Base-by-base conservation (phyloP, 1,140 invertebrate species). In the Cyphomyrmex costatus region DNA sequence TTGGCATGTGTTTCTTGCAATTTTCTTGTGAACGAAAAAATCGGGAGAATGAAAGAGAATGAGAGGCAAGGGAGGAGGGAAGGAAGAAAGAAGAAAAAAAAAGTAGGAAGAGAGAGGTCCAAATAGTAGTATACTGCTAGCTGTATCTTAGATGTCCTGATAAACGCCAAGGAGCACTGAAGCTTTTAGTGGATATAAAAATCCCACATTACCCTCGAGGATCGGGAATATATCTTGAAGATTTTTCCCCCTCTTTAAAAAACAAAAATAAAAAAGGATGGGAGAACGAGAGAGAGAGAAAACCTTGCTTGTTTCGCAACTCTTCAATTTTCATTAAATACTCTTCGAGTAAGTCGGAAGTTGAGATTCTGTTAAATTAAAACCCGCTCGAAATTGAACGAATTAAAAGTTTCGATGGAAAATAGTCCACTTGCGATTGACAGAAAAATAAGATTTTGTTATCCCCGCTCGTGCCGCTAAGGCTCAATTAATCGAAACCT, bases 401-500 rank as follows among this genome's bases (percentile, higher is more conserved):
- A 78, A 33, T 65, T 78, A 42, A 46, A 77, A 77, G 21, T 61
- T 63, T 24, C 12, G 58, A 63, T 63, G 19, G 49, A 36, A 24
- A 51, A 70, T 5, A 46, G 30, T 70, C 16, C 36, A 19, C 58
- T 24, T 61, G 19, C 12, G 5, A 61, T 70, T 21, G 66, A 80
- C 30, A 12, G 65, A 46, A 42, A 51, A 70, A 53, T 70, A 42
- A 58, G 30, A 82, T n/a, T 70, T 3, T 21, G 21, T 70, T 70
- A 42, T 30, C 14, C 16, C 16, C 24, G 10, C 56, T 56, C 16
- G 33, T 49, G 16, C 0, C 33, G 30, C 33, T 30, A 14, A n/a
- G 6, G 33, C 53, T 73, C 68, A 33, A 83, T 83, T 83, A 83
- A 61, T 27, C n/a, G 68, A 63, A 46, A 49, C 36, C 7, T 61